Evolutionary conservation across 2,113 vertebrate species (phyloP), one percentile per base, ranked within the genome.

Genomic region (Eulemur rufifrons): DNA sequence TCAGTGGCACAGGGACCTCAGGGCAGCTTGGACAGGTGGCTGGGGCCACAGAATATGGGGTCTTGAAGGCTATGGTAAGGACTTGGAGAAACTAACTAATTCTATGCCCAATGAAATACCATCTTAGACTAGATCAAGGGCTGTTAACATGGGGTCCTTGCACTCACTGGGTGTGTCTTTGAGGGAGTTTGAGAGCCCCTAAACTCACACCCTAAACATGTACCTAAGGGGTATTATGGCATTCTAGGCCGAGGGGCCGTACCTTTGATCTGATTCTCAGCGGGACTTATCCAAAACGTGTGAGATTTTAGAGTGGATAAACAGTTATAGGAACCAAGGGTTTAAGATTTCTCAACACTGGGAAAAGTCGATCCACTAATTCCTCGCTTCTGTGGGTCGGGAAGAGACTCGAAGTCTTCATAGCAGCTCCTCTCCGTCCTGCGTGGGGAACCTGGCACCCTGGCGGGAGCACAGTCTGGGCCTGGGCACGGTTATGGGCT

Each of bases 401-500:
- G 81, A 12, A 29, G 42, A 63, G 64, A 56, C 12, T 18, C 3
- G 50, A 17, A 39, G 14, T 8, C 45, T 73, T 29, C 42, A 39
- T 7, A 18, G 37, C 29, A 39, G 76, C 5, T 14, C 39, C 32
- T 45, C 27, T 37, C 0, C 0, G 82, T 61, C 45, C 42, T 29
- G 45, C 73, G 52, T 50, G 7, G 56, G 39, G 29, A 34, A 10
- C 17, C 0, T 6, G 8, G 47, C 3, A 3, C 39, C 47, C 61
- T 6, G 15, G 50, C 20, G 29, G 23, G 42, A n/a, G 17, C 47
- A 10, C 18, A 37, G 66, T 27, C 81, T 34, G 37, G 34, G n/a
- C 88, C 20, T 32, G 11, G 50, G 20, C 34, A 18, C 34, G 8
- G 13, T 23, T 8, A 63, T 23, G 84, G 73, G 7, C 76, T 5